Evolutionary conservation across 1,140 invertebrate genomes (phyloP).

Genomic region (Drosophila equinoxialis): DNA sequence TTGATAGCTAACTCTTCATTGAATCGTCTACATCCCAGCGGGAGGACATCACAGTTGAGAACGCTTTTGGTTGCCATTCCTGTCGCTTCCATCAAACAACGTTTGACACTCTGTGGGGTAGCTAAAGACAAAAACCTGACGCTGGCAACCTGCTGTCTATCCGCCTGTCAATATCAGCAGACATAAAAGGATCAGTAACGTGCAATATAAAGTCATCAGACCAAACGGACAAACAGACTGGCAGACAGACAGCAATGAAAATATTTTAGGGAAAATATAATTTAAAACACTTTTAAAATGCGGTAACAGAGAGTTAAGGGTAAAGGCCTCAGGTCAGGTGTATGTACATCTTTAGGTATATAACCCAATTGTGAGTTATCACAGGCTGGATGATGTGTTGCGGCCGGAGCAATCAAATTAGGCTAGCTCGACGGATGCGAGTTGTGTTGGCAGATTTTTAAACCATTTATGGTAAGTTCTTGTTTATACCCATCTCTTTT

Average conservation of each 20-base stretch:
- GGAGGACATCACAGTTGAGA: conserved; percentile 10
- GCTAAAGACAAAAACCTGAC: conserved; percentile 17
- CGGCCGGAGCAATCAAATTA: conserved; percentile 69
- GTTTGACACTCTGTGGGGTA: neutral
- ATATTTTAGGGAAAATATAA: conserved; percentile 69
- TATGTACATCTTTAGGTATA: neutral
- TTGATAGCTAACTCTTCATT: conserved; percentile 7
- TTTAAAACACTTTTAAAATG: conserved; percentile 43
- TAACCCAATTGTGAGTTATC: conserved; percentile 25
- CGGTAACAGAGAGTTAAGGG: neutral
- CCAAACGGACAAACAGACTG: neutral
- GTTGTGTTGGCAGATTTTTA: conserved; percentile 35
- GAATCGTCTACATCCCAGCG: conserved; percentile 15
- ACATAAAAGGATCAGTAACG: conserved; percentile 45
- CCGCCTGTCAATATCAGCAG: conserved; percentile 68
- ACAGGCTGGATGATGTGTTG: conserved; percentile 25
- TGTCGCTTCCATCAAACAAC: neutral
- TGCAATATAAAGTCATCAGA: conserved; percentile 47
- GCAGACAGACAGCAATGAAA: conserved; percentile 26
- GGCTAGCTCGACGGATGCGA: conserved; percentile 16
- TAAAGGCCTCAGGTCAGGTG: neutral
- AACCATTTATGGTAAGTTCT: conserved; percentile 50
- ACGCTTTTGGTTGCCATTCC: neutral
- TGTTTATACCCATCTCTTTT: conserved; percentile 30
- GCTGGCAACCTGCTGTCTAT: conserved; percentile 64